Evolutionary conservation across 2,888 invertebrate species (phyloP).

Genomic region (Sarcophaga variegata): DNA sequence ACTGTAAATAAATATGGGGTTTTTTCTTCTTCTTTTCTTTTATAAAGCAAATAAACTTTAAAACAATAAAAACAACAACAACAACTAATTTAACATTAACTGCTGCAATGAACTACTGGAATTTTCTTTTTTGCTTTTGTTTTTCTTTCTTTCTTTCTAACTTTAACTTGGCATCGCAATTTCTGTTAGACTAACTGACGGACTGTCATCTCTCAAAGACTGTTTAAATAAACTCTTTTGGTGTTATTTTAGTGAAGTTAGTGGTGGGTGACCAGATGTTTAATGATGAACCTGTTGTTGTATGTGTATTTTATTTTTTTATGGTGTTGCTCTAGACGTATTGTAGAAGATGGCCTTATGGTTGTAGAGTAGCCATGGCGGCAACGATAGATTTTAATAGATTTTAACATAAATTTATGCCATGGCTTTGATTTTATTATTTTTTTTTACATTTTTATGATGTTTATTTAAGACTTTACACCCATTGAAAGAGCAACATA

Average conservation of each 20-base stretch:
- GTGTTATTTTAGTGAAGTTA: neutral
- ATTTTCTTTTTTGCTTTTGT: neutral
- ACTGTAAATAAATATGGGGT: slow-evolving; percentile 37
- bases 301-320: neutral
- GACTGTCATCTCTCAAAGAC: neutral
- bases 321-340: neutral
- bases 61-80: slow-evolving; percentile 4
- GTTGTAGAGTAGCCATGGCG: too few relatives aligned
- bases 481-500: neutral
- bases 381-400: too few relatives aligned
- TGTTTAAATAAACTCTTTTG: neutral
- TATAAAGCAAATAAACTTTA: neutral
- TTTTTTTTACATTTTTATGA: neutral
- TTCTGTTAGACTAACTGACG: neutral
- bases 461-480: neutral
- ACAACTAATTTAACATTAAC: slow-evolving; percentile 26
- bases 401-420: too few relatives aligned
- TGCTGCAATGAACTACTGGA: slow-evolving; percentile 41
- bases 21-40: neutral
- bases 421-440: too few relatives aligned
- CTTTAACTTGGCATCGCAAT: too few relatives aligned
- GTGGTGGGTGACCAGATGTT: slow-evolving; percentile 1
- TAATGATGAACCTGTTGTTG: neutral
- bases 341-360: too few relatives aligned
- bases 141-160: too few relatives aligned